A percentile compares a stretch with the other conserved stretches of the same genome.
These are phyloP conservation scores for Aphelinus certus DNA, from an alignment of 1,140 invertebrate species.

Conservation along the genomic window DNA sequence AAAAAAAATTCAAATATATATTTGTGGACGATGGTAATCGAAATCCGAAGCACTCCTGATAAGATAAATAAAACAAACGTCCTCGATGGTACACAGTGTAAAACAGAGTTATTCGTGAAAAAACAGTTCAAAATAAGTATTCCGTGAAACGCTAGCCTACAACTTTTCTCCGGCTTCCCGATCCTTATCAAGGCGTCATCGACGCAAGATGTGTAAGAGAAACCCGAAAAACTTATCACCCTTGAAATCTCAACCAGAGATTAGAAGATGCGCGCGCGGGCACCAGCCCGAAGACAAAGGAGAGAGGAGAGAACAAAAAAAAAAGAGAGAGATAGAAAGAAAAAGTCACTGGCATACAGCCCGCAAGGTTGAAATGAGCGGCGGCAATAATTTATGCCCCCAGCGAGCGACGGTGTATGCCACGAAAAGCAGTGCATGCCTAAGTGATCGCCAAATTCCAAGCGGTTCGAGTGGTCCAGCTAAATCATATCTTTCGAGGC, in stretches of 20 bases:
- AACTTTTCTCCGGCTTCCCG: background rate
- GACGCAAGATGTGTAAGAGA: background rate
- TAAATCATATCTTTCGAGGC: background rate
- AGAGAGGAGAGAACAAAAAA: slow-evolving; percentile 21
- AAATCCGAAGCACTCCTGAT: too few relatives aligned
- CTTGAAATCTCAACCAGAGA: background rate
- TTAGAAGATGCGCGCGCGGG: slow-evolving; percentile 4
- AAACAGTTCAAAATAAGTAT: too few relatives aligned
- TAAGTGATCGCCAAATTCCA: slow-evolving; percentile 52
- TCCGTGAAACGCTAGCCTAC: slow-evolving; percentile 28
- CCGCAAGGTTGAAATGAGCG: slow-evolving; percentile 41
- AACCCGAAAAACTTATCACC: slow-evolving; percentile 8
- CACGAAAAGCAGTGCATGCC: slow-evolving; percentile 44
- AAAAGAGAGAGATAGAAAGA: slow-evolving; percentile 2
- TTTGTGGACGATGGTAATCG: too few relatives aligned
- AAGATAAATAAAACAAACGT: too few relatives aligned
- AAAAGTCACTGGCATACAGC: slow-evolving; percentile 7
- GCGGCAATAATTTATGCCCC: slow-evolving; percentile 49
- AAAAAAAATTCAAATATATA: too few relatives aligned
- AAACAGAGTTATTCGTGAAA: too few relatives aligned
- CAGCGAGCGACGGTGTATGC: slow-evolving; percentile 35
- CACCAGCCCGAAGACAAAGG: slow-evolving; percentile 16
- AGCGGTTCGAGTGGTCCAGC: slow-evolving; percentile 36
- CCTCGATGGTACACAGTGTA: too few relatives aligned
- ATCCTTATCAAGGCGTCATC: slow-evolving; percentile 3